These are phyloP conservation scores for Fulica atra DNA, from an alignment of 2,113 vertebrate species.

Conservation along the genomic window DNA sequence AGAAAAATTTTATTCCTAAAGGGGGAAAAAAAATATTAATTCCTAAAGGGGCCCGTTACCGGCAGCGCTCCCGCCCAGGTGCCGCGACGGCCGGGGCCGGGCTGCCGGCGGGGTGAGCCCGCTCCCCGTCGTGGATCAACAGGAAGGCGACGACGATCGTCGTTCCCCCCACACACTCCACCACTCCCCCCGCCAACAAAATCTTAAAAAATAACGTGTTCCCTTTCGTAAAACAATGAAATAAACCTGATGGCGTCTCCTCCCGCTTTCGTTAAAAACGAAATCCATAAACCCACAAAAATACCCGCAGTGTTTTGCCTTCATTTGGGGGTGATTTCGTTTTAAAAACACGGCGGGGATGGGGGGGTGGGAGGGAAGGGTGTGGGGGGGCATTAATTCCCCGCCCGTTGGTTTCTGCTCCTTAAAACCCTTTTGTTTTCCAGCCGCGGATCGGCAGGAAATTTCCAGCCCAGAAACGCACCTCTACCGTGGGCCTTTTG, in stretches of 20 bases:
- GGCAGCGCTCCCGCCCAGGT: not conserved
- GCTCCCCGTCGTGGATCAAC: not conserved
- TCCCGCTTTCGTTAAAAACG: not conserved
- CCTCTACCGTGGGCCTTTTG: not conserved
- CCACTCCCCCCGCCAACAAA: not conserved
- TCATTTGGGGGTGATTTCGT: not conserved
- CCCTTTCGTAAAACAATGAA: not conserved
- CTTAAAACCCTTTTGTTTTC: conserved; percentile 52
- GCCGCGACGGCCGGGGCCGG: not conserved
- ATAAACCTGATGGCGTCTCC: not conserved
- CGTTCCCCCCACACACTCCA: not conserved
- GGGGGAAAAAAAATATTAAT: not conserved
- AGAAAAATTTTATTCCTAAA: not conserved
- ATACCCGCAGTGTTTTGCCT: not conserved
- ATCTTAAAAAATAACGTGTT: not conserved
- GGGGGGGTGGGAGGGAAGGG: no score
- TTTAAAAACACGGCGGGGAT: not conserved
- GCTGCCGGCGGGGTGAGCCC: not conserved
- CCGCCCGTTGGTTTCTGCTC: not conserved
- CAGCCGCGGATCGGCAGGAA: not conserved
- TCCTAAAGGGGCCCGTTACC: not conserved
- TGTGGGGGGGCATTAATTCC: not conserved
- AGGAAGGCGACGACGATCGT: not conserved
- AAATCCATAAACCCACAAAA: not conserved
- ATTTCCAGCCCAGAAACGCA: not conserved